These are phyloP conservation scores for Premnoplex brunnescens DNA, from an alignment of 2,797 vertebrate species.

Conservation along the genomic window DNA sequence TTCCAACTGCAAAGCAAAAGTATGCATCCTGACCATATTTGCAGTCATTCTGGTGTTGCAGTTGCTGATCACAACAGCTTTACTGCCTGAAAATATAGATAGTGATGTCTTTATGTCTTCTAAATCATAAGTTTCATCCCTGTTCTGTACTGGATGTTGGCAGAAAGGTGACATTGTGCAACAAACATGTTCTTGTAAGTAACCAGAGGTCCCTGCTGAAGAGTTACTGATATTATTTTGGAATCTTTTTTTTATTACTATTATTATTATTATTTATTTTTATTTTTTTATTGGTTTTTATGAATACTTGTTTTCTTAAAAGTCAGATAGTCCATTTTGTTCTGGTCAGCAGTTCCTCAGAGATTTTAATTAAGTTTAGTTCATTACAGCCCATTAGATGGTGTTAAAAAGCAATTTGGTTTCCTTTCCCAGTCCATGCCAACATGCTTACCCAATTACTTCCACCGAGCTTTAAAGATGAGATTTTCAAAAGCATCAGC, in stretches of 20 bases:
- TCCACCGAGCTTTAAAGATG: not conserved
- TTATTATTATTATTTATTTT: not conserved
- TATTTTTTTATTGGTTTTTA: not conserved
- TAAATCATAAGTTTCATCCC: not conserved
- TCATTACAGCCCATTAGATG: slow-evolving; percentile 20
- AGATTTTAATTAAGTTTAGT: slow-evolving; percentile 41
- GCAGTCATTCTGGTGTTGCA: not conserved
- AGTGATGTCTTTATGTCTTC: not conserved
- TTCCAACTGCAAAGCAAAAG: not conserved
- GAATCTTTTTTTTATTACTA: not conserved
- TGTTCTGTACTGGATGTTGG: not conserved
- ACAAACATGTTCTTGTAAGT: not conserved
- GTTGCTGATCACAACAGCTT: not conserved
- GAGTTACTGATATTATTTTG: not conserved
- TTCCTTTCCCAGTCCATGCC: not conserved
- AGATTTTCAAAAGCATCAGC: slow-evolving; percentile 30
- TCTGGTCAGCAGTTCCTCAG: slow-evolving; percentile 30
- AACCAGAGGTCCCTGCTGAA: not conserved
- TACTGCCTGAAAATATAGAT: not conserved
- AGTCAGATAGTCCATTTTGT: not conserved
- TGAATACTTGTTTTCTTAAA: slow-evolving; percentile 5
- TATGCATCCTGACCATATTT: not conserved
- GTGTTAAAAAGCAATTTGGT: slow-evolving; percentile 41
- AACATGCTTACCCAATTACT: slow-evolving; percentile 7
- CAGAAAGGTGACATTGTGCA: not conserved